Evolutionary conservation across 2,113 vertebrate genomes (phyloP).

Genomic region (Aptenodytes forsteri): DNA sequence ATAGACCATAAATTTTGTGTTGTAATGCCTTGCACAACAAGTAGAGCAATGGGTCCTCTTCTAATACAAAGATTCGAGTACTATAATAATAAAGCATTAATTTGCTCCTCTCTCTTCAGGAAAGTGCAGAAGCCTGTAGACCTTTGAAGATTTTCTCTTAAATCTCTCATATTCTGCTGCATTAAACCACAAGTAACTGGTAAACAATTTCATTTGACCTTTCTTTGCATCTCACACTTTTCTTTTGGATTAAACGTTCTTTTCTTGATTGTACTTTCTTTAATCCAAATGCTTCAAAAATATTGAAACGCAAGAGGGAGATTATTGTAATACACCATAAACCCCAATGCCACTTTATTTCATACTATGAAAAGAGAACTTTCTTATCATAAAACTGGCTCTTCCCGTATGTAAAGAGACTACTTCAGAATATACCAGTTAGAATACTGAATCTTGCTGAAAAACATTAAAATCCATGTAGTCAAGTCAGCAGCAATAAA

Average conservation of each 20-base stretch:
- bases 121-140: neutral
- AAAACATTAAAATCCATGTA: neutral
- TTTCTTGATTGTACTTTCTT: neutral
- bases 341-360: neutral
- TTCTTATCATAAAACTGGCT: neutral
- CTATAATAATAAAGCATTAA: neutral
- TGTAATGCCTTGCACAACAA: neutral
- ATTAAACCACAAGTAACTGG: neutral
- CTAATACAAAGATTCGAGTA: neutral
- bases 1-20: neutral
- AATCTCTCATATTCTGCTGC: neutral
- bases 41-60: neutral
- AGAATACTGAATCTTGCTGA: neutral
- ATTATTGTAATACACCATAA: neutral
- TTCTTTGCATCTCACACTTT: neutral
- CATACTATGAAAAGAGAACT: neutral
- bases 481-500: neutral
- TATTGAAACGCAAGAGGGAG: neutral
- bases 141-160: neutral
- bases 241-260: neutral
- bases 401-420: neutral
- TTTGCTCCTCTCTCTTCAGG: neutral
- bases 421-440: neutral
- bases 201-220: neutral
- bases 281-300: neutral